phyloP scores from a whole-genome alignment of 1,140 invertebrate genomes.

The Homarus americanus region DNA sequence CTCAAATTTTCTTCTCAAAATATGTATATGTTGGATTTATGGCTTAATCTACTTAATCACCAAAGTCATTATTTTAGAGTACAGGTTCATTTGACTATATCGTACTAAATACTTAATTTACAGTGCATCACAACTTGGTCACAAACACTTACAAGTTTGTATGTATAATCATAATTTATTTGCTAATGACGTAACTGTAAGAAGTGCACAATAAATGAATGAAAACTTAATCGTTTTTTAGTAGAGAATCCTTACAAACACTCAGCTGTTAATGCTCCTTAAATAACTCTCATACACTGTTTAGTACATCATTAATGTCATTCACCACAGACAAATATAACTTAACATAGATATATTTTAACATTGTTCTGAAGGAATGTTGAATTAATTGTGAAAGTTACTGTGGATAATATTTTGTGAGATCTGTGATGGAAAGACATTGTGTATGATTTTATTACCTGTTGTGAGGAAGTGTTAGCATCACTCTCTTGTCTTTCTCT shows the following conservation, averaged over 20 bases:
- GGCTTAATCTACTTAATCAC: constrained; percentile 70
- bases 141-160: constrained; percentile 67
- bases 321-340: no score
- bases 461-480: no score
- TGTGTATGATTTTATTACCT: no score
- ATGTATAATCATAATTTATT: constrained; percentile 71
- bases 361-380: no score
- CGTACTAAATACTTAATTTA: constrained; percentile 64
- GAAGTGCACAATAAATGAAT: constrained; percentile 70
- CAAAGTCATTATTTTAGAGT: constrained; percentile 70
- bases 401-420: no score
- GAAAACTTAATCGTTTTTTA: constrained; percentile 56
- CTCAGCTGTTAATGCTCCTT: not conserved
- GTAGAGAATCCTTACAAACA: constrained; percentile 30
- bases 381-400: no score
- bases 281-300: not conserved
- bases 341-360: no score
- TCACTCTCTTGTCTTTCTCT: no score
- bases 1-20: constrained; percentile 66
- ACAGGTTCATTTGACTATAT: constrained; percentile 63
- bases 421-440: no score
- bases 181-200: constrained; percentile 66
- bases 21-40: constrained; percentile 67
- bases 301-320: no score
- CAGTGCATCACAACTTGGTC: constrained; percentile 68